Base-by-base conservation (phyloP, 2,888 invertebrate species). In the Athalia rosae region DNA sequence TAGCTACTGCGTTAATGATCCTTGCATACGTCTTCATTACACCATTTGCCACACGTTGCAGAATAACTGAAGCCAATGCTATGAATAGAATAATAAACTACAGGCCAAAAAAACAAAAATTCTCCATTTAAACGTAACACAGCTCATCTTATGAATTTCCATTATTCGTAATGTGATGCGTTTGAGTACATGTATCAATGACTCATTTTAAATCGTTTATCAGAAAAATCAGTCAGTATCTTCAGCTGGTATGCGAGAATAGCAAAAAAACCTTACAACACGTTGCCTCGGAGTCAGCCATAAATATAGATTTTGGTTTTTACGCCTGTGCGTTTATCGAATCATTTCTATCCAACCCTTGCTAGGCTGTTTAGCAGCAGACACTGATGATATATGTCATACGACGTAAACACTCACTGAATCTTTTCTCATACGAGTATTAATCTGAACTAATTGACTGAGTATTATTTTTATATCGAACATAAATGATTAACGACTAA, bases 381-480 rank as follows among this genome's bases (percentile, higher is more conserved):
- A 28, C 28, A 28, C 28, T 28, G 50, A 67, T 67, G 53, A 67
- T 11, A 71, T 13, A 67, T 67, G 53, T 67, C 11, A 71, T 13
- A 67, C 11, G 58, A 71, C 50, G 45, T 58, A 50, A 71, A 71
- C 58, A 63, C 56, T 71, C 58, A 71, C 41, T 56, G 58, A 71
- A 67, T 67, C n/a, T 62, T 83, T 9, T 63, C 63, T 80, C 83
- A 83, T 82, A 82, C 80, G 85, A 86, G 85, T 87, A 87, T 87
- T 87, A 85, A 87, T 87, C 83, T 81, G 84, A 85, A 85, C 82
- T 84, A 83, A 88, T 87, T 81, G 88, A 88, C 88, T 88, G 87
- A 88, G 86, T 87, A 88, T 88, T 88, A 88, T 88, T 88, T 88
- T 88, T 88, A 83, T 85, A 86, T 84, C 79, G 82, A 83, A 80